phyloP scores from a whole-genome alignment of 2,888 invertebrate genomes.

The Stictocephala bisonia region DNA sequence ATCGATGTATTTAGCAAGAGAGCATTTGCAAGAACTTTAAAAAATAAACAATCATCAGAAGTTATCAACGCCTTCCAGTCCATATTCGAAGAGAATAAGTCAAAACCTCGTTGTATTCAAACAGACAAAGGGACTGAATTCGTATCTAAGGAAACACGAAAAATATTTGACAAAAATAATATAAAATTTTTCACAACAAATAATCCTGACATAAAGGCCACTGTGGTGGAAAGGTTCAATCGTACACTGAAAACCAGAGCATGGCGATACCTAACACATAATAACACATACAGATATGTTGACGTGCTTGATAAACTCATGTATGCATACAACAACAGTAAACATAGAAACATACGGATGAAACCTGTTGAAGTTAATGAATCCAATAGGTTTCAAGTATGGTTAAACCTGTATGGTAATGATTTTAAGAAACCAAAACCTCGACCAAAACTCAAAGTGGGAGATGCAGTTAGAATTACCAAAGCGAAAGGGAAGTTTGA shows the following conservation, averaged over 20 bases:
- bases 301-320: conserved; percentile 57
- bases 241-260: conserved; percentile 60
- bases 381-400: neutral
- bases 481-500: conserved; percentile 53
- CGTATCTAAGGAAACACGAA: conserved; percentile 43
- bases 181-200: conserved; percentile 57
- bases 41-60: conserved; percentile 51
- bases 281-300: conserved; percentile 57
- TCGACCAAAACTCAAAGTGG: conserved; percentile 37
- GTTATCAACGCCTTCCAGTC: conserved; percentile 52
- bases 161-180: conserved; percentile 48
- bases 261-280: conserved; percentile 59
- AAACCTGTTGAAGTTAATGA: neutral
- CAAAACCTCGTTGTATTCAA: conserved; percentile 50
- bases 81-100: conserved; percentile 14
- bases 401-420: neutral
- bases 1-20: conserved; percentile 55
- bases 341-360: conserved; percentile 1
- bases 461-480: conserved; percentile 44
- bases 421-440: conserved; percentile 9
- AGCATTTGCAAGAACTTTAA: conserved; percentile 55
- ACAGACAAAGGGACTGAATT: conserved; percentile 59
- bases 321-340: conserved; percentile 57
- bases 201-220: conserved; percentile 58
- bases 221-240: conserved; percentile 61